A percentile compares a stretch with the other conserved stretches of the same genome.
These are phyloP conservation scores for Epicampocera succincta DNA, from an alignment of 2,888 invertebrate genomes.

Conservation along the genomic window DNA sequence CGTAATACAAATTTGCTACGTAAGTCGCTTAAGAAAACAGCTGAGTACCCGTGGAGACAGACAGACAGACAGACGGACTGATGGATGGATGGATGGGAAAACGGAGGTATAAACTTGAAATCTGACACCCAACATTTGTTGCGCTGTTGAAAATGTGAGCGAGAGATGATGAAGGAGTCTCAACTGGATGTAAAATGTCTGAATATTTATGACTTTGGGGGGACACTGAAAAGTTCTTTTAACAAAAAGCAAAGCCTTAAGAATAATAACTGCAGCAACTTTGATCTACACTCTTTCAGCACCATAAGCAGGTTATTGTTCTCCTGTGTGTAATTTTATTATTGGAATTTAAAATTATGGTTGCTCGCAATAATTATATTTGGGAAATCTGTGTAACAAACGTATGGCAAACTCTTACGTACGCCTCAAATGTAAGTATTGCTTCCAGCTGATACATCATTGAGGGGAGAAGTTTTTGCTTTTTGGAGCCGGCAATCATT, in stretches of 20 bases:
- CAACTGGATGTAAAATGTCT: not conserved
- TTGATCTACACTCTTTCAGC: too few species aligned
- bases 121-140: constrained; percentile 37
- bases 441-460: too few species aligned
- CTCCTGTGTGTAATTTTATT: too few species aligned
- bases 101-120: constrained; percentile 45
- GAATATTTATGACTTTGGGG: constrained; percentile 1
- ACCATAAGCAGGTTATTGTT: too few species aligned
- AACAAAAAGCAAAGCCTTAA: not conserved
- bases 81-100: not conserved
- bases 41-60: not conserved
- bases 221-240: not conserved
- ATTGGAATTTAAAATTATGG: too few species aligned
- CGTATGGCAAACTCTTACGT: too few species aligned
- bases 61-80: not conserved
- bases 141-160: not conserved
- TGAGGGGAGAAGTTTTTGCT: too few species aligned
- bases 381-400: too few species aligned
- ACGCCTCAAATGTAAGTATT: too few species aligned
- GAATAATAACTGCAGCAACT: too few species aligned
- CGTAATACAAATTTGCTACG: constrained; percentile 56
- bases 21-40: not conserved
- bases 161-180: constrained; percentile 17
- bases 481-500: too few species aligned
- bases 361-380: too few species aligned